Evolutionary conservation across 2,888 invertebrate genomes (phyloP).

Genomic region (Brenthis ino): DNA sequence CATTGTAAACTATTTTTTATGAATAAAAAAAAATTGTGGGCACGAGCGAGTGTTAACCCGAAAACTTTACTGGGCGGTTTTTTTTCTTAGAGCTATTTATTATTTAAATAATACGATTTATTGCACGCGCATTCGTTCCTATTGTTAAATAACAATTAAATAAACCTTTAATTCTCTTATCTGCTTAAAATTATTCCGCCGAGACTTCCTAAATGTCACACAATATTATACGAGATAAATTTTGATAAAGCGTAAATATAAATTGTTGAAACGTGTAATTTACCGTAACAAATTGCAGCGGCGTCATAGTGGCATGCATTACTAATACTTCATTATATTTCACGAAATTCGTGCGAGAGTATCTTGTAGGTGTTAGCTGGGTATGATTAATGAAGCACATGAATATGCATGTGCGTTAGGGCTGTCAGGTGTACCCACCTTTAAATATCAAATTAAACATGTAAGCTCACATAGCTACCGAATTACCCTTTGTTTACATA

Average conservation of each 20-base stretch:
- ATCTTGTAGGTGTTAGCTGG: conserved; percentile 49
- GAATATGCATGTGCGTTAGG: conserved; percentile 78
- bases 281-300: conserved; percentile 48
- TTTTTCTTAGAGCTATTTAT: conserved; percentile 44
- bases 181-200: conserved; percentile 7
- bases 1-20: conserved; percentile 57
- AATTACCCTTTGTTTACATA: conserved; percentile 29
- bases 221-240: conserved; percentile 10
- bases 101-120: conserved; percentile 3
- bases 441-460: conserved; percentile 77
- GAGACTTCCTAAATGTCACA: conserved; percentile 31
- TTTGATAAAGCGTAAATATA: conserved; percentile 15
- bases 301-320: conserved; percentile 46
- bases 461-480: conserved; percentile 47
- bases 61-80: conserved; percentile 26
- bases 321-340: conserved; percentile 56
- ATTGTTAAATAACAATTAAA: conserved; percentile 18
- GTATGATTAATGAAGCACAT: conserved; percentile 77
- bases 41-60: conserved; percentile 57
- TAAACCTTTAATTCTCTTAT: background rate
- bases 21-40: conserved; percentile 64
- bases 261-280: conserved; percentile 31
- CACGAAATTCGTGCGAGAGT: conserved; percentile 40
- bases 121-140: conserved; percentile 1
- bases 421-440: conserved; percentile 71